phyloP scores from a whole-genome alignment of 2,888 invertebrate genomes.

The Lasioglossum vierecki region DNA sequence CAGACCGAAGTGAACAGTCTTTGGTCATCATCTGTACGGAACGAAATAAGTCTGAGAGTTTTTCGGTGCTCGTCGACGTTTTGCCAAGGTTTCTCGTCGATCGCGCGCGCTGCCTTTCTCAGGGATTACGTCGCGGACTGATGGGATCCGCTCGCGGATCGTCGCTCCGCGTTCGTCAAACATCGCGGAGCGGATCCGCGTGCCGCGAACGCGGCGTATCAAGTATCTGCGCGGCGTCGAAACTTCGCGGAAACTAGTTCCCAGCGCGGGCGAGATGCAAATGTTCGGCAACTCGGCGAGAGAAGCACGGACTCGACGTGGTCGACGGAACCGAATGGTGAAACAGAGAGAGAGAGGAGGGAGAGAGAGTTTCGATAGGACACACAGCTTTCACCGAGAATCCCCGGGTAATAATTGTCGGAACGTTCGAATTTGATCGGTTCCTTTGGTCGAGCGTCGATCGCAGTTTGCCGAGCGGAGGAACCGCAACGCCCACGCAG shows the following conservation, averaged over 20 bases:
- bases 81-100: neutral
- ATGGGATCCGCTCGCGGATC: conserved; percentile 15
- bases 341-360: neutral
- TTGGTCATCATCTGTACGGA: neutral
- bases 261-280: neutral
- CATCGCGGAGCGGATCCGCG: neutral
- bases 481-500: conserved; percentile 58
- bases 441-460: conserved; percentile 13
- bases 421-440: conserved; percentile 13
- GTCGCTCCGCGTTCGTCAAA: conserved; percentile 8
- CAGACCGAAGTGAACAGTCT: neutral
- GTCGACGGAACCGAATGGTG: neutral
- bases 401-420: conserved; percentile 6
- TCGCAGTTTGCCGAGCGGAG: conserved; percentile 28
- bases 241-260: conserved; percentile 4
- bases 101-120: neutral
- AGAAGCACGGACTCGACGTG: neutral
- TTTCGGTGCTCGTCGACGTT: neutral
- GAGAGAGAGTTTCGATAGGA: neutral
- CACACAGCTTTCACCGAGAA: neutral
- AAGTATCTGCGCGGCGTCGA: neutral
- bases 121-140: conserved; percentile 4
- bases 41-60: neutral
- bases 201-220: neutral
- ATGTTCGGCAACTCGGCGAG: neutral